These are phyloP conservation scores for Drosophila limbata DNA, from an alignment of 2,888 invertebrate genomes.

Conservation along the genomic window DNA sequence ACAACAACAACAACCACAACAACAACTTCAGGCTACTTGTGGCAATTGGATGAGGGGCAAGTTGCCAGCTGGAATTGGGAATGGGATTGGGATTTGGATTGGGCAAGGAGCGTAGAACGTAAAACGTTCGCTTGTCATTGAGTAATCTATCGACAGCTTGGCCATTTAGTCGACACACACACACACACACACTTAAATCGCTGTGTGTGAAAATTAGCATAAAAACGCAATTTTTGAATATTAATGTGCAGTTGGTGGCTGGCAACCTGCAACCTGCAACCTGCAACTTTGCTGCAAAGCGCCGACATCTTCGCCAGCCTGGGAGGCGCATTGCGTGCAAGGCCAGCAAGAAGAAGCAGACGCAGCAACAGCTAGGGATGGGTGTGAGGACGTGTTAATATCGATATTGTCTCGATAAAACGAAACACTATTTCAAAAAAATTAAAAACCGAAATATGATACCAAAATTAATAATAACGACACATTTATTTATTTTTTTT, in stretches of 20 bases:
- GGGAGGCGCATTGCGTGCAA: slow-evolving; percentile 68
- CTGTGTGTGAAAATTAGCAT: slow-evolving; percentile 83
- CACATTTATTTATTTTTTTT: no score
- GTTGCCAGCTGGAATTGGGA: slow-evolving; percentile 6
- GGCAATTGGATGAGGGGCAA: neutral
- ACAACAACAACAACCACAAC: slow-evolving; percentile 24
- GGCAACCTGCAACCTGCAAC: slow-evolving; percentile 15
- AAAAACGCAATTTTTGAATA: slow-evolving; percentile 85
- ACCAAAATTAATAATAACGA: no score
- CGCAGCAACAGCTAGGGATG: slow-evolving; percentile 4
- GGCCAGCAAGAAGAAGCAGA: slow-evolving; percentile 17
- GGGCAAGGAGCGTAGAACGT: slow-evolving; percentile 24
- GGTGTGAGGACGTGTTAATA: neutral
- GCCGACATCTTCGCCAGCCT: slow-evolving; percentile 72
- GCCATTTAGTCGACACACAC: slow-evolving; percentile 55
- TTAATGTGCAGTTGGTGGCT: slow-evolving; percentile 75
- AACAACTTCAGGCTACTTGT: slow-evolving; percentile 15
- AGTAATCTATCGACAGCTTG: slow-evolving; percentile 84
- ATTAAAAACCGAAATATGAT: no score
- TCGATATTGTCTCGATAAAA: neutral
- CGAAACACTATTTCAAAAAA: neutral
- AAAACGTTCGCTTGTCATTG: slow-evolving; percentile 71
- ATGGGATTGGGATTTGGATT: neutral
- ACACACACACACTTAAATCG: neutral
- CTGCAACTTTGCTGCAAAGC: no score